phyloP scores from a whole-genome alignment of 2,888 invertebrate genomes.

The Sphinx pinastri region DNA sequence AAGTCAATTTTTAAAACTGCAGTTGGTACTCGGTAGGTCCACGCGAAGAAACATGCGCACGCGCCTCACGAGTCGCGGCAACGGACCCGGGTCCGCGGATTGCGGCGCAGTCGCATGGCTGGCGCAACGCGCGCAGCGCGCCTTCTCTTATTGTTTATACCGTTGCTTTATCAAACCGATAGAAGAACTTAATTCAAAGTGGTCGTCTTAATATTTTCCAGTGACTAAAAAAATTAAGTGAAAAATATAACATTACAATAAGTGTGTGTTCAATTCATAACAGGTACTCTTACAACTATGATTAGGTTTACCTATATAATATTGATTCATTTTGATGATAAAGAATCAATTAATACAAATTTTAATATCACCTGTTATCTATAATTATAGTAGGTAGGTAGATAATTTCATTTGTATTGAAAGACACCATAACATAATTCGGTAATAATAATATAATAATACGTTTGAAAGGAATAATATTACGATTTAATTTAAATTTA shows the following conservation, averaged over 20 bases:
- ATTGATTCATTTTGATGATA: not conserved
- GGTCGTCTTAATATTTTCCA: constrained; percentile 36
- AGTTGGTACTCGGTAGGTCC: not conserved
- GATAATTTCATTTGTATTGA: not conserved
- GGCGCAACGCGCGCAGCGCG: constrained; percentile 77
- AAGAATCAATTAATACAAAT: not conserved
- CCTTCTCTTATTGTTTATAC: constrained; percentile 30
- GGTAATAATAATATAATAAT: not conserved
- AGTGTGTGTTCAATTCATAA: too few species aligned
- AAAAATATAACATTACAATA: not conserved
- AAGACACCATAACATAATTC: not conserved
- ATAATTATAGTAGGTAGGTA: not conserved
- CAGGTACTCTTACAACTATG: not conserved
- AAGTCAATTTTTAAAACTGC: constrained; percentile 27
- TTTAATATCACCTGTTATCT: constrained; percentile 5
- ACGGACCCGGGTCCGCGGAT: constrained; percentile 14
- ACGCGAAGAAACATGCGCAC: constrained; percentile 13
- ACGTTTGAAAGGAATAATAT: not conserved
- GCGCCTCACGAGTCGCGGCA: constrained; percentile 15
- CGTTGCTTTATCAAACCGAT: constrained; percentile 1
- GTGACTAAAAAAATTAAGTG: constrained; percentile 22
- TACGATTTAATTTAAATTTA: not conserved
- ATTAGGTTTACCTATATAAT: not conserved
- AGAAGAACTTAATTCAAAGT: constrained; percentile 29
- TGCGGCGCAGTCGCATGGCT: constrained; percentile 38